A percentile compares a stretch with the other conserved stretches of the same genome.
phyloP scores from a whole-genome alignment of 2,797 vertebrate genomes.

The Muscicapa striata region DNA sequence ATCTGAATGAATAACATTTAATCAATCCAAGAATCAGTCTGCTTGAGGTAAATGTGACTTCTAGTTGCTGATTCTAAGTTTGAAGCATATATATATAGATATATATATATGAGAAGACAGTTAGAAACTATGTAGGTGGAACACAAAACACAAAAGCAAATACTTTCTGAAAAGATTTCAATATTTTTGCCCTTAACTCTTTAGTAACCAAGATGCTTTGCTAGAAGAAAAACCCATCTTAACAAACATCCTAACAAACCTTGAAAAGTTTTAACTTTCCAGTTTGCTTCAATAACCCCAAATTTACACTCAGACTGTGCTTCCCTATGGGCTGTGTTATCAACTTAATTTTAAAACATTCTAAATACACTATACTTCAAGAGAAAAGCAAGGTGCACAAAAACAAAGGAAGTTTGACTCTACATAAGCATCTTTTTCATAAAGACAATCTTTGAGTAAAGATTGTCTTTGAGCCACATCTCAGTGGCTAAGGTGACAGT shows the following conservation, averaged over 20 bases:
- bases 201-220: neutral
- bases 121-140: neutral
- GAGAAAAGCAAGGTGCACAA: neutral
- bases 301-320: neutral
- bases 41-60: neutral
- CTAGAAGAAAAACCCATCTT: neutral
- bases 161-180: neutral
- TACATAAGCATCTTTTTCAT: neutral
- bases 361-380: neutral
- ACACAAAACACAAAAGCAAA: neutral
- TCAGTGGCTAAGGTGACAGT: neutral
- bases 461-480: too few relatives aligned
- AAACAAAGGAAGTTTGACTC: neutral
- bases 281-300: neutral
- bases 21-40: neutral
- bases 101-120: neutral
- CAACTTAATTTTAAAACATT: neutral
- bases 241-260: neutral
- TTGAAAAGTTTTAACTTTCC: neutral
- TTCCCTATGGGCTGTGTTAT: neutral
- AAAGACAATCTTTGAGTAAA: neutral
- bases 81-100: neutral
- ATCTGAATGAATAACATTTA: neutral
- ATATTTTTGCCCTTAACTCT: neutral
- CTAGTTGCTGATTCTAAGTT: neutral